phyloP scores from a whole-genome alignment of 2,888 invertebrate genomes.

The Hirtodrosophila duncani region DNA sequence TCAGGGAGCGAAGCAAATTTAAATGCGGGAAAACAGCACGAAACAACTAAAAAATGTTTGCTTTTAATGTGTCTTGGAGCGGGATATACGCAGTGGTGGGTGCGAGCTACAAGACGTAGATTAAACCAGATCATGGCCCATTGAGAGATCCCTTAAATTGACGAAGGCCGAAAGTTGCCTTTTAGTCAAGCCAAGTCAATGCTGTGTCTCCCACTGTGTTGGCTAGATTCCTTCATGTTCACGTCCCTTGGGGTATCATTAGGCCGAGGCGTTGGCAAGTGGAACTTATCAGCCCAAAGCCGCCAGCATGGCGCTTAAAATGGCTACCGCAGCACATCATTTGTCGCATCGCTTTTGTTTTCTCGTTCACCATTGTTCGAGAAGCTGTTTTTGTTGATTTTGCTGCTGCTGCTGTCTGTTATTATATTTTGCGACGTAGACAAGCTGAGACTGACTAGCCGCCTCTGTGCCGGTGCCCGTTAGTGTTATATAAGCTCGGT shows the following conservation, averaged over 20 bases:
- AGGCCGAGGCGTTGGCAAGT: slow-evolving; percentile 28
- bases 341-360: slow-evolving; percentile 43
- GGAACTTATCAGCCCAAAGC: background rate
- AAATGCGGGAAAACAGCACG: slow-evolving; percentile 35
- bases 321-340: slow-evolving; percentile 56
- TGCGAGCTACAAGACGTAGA: background rate
- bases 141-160: slow-evolving; percentile 21
- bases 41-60: slow-evolving; percentile 43
- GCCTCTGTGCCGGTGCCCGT: too few species aligned
- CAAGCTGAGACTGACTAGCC: too few species aligned
- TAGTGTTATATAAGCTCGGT: too few species aligned
- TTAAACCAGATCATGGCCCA: slow-evolving; percentile 4
- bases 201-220: slow-evolving; percentile 31
- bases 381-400: slow-evolving; percentile 26
- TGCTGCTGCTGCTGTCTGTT: slow-evolving; percentile 5
- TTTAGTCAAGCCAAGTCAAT: slow-evolving; percentile 35
- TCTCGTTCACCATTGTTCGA: slow-evolving; percentile 36
- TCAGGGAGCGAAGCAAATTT: slow-evolving; percentile 37
- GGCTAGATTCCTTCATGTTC: slow-evolving; percentile 46
- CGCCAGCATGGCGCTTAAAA: slow-evolving; percentile 52
- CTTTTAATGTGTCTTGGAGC: slow-evolving; percentile 3
- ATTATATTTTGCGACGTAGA: too few species aligned
- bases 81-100: background rate
- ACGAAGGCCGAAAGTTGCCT: slow-evolving; percentile 53
- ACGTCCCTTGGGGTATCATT: slow-evolving; percentile 61